Conservation (phyloP, 2,113 vertebrate genomes). For the Sitta europaea region DNA sequence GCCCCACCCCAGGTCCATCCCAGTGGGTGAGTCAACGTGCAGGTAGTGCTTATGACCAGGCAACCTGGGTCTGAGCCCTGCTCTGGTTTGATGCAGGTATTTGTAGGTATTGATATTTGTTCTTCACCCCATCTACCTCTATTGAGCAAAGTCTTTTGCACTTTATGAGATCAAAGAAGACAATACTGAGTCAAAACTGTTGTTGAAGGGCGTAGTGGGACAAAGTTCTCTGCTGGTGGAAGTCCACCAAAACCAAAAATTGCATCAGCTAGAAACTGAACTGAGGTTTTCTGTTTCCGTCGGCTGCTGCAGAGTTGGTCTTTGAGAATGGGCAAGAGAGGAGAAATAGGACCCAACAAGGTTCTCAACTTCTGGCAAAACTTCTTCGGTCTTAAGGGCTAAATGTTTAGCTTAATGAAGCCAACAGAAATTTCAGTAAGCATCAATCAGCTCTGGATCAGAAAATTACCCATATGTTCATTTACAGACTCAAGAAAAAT, state of each 20-base stretch:
- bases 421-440: background rate
- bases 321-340: background rate
- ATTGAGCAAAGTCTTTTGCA: fast-evolving
- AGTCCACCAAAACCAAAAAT: background rate
- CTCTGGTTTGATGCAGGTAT: background rate
- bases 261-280: background rate
- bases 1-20: background rate
- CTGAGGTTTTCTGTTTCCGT: background rate
- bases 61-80: background rate
- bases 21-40: background rate
- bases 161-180: background rate
- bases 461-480: background rate
- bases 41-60: background rate
- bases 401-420: background rate
- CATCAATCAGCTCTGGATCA: background rate
- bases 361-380: background rate
- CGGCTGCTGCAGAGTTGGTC: background rate
- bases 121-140: background rate
- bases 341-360: fast-evolving
- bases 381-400: background rate
- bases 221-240: background rate
- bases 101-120: background rate
- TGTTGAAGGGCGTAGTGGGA: background rate
- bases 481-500: background rate
- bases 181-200: background rate